Conservation (phyloP, 2,888 invertebrate species). For the Lamproptera curius region DNA sequence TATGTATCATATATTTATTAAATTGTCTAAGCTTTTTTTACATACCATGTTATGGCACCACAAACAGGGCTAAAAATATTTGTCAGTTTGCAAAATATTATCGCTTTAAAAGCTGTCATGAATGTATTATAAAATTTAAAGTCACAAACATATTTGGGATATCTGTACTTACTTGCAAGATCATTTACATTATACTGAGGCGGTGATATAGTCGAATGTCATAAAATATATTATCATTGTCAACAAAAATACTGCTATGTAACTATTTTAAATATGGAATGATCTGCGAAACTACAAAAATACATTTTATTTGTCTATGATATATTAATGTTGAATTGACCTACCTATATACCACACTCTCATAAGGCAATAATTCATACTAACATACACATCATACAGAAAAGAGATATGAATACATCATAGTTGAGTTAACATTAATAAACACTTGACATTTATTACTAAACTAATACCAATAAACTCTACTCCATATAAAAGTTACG, state of each 20-base stretch:
- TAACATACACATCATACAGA: neutral
- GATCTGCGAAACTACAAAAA: constrained; percentile 9
- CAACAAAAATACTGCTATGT: constrained; percentile 6
- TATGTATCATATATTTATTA: neutral
- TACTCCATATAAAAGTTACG: neutral
- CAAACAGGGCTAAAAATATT: neutral
- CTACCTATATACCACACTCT: constrained; percentile 1
- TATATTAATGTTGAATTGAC: constrained; percentile 12
- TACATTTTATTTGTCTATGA: constrained; percentile 4
- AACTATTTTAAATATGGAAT: constrained; percentile 2
- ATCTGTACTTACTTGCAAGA: too few relatives aligned
- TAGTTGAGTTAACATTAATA: neutral
- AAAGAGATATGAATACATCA: neutral
- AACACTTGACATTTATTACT: neutral
- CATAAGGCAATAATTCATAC: neutral
- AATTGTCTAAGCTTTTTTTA: neutral
- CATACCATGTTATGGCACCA: neutral
- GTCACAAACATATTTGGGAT: too few relatives aligned
- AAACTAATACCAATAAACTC: neutral
- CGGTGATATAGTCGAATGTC: neutral
- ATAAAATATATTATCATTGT: neutral
- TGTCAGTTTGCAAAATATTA: neutral
- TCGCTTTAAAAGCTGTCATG: neutral
- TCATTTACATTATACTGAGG: too few relatives aligned
- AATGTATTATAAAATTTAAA: neutral